Percentiles rank a stretch among this genome's conserved stretches.
phyloP scores from a whole-genome alignment of 2,797 vertebrate genomes.

The Silurus aristotelis region DNA sequence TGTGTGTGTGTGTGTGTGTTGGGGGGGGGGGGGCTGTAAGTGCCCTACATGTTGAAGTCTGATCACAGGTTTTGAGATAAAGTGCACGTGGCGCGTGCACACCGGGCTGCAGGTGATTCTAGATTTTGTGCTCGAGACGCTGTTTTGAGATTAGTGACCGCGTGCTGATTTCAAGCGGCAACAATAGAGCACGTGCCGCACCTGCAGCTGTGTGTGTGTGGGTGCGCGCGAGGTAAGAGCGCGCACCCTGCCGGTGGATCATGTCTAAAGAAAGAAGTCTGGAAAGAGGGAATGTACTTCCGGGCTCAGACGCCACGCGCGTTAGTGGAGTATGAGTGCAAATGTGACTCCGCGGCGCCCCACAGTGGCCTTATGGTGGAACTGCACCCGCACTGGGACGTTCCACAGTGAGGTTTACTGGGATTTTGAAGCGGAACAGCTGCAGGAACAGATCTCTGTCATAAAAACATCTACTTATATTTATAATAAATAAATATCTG shows the following conservation, averaged over 20 bases:
- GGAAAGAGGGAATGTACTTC: background rate
- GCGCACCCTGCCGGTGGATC: background rate
- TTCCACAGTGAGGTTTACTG: background rate
- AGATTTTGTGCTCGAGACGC: background rate
- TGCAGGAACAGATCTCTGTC: no score
- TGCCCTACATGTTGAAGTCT: no score
- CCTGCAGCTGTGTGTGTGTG: background rate
- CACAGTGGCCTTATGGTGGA: background rate
- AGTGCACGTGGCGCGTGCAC: no score
- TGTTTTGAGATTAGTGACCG: background rate
- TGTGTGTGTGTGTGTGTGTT: no score
- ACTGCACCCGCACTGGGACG: background rate
- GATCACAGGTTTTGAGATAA: no score
- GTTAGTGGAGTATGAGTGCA: no score
- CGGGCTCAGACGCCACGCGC: background rate
- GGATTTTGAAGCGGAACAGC: no score
- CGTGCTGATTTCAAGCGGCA: background rate
- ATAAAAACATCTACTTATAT: no score
- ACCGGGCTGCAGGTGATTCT: background rate
- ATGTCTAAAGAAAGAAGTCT: background rate
- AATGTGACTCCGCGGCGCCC: background rate
- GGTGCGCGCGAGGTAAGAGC: background rate
- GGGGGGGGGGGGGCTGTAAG: no score
- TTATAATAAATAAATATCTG: no score
- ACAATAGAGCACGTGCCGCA: constrained; percentile 2